These are phyloP conservation scores for Hirudo medicinalis DNA, from an alignment of 1,140 invertebrate species.

Conservation along the genomic window DNA sequence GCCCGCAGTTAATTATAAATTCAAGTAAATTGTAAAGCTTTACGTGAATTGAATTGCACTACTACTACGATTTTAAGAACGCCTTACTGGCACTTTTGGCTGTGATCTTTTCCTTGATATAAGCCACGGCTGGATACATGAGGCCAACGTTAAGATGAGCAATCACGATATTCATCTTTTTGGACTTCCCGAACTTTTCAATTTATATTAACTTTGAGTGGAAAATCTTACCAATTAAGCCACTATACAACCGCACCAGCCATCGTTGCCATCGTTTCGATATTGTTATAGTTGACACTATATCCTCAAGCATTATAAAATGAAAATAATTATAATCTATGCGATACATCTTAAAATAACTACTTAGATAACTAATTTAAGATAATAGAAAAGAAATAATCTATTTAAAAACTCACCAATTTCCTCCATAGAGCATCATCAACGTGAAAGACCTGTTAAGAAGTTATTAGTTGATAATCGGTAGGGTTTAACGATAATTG, in stretches of 20 bases:
- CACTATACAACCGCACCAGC: not conserved
- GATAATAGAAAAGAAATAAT: not conserved
- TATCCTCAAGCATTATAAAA: not conserved
- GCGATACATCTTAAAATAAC: not conserved
- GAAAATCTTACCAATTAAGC: not conserved
- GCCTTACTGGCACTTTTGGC: slow-evolving; percentile 3
- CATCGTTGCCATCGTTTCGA: not conserved
- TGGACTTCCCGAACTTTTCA: not conserved
- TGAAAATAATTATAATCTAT: not conserved
- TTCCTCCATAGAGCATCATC: slow-evolving; percentile 10
- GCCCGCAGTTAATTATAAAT: not conserved
- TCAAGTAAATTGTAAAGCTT: not conserved
- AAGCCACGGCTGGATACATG: slow-evolving; percentile 17
- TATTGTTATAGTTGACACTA: not conserved
- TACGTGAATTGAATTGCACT: not conserved
- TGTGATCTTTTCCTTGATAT: slow-evolving; percentile 13
- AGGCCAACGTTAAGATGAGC: slow-evolving; percentile 1
- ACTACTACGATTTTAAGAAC: not conserved
- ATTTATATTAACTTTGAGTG: not conserved
- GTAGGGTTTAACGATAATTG: not conserved
- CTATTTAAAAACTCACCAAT: not conserved
- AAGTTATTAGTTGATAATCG: not conserved
- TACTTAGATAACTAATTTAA: too few species aligned
- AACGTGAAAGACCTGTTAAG: not conserved
- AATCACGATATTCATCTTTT: slow-evolving; percentile 15